These are phyloP conservation scores for Scartelaos histophorus DNA, from an alignment of 2,113 vertebrate species.

Conservation along the genomic window DNA sequence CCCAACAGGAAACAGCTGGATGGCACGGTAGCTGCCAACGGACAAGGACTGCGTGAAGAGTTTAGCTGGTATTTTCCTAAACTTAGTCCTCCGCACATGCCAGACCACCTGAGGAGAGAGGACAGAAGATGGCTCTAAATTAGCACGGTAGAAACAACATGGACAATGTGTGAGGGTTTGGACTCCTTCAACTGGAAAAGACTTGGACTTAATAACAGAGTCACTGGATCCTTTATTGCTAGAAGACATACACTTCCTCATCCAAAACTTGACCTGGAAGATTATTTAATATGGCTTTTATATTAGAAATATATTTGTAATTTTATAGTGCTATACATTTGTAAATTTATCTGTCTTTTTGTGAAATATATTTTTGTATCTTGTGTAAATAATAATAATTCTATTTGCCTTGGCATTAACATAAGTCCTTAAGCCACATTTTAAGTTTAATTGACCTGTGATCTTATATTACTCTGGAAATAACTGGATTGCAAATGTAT, in stretches of 20 bases:
- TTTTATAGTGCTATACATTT: slow-evolving; percentile 87
- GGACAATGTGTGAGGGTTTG: slow-evolving; percentile 12
- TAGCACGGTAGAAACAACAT: slow-evolving; percentile 9
- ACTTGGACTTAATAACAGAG: slow-evolving; percentile 9
- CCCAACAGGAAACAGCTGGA: slow-evolving; percentile 55
- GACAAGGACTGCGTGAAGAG: slow-evolving; percentile 17
- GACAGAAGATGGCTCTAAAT: slow-evolving; percentile 20
- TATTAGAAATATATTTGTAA: slow-evolving; percentile 87
- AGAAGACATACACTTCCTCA: slow-evolving; percentile 42
- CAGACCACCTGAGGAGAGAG: slow-evolving; percentile 17
- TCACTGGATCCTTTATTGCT: slow-evolving; percentile 42
- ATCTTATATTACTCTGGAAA: slow-evolving; percentile 43
- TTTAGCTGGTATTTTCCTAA: slow-evolving; percentile 6
- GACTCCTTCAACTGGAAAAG: slow-evolving; percentile 14
- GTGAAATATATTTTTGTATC: slow-evolving; percentile 98
- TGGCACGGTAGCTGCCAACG: slow-evolving; percentile 25
- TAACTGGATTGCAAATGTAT: slow-evolving; percentile 63
- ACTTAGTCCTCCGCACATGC: slow-evolving; percentile 11
- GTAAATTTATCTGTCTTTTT: slow-evolving; percentile 73
- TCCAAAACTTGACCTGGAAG: slow-evolving; percentile 76
- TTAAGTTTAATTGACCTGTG: slow-evolving; percentile 44
- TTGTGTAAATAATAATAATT: slow-evolving; percentile 75
- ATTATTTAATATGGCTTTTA: slow-evolving; percentile 87
- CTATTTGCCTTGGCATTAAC: slow-evolving; percentile 54
- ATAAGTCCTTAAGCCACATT: slow-evolving; percentile 37